These are phyloP conservation scores for Ormyrus labotus DNA, from an alignment of 2,888 invertebrate genomes.

Conservation along the genomic window DNA sequence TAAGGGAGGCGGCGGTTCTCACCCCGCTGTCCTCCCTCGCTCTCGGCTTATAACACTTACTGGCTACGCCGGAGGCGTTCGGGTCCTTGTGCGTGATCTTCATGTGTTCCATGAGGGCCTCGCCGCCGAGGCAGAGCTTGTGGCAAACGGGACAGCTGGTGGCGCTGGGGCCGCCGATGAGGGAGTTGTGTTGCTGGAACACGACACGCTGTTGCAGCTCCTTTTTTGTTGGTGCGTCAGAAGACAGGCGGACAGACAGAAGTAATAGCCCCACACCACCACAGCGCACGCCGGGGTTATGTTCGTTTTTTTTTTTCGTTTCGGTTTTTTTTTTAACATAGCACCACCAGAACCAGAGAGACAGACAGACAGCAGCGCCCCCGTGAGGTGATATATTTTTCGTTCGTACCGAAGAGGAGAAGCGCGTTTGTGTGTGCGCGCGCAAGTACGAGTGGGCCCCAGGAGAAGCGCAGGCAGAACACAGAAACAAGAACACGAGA, in stretches of 20 bases:
- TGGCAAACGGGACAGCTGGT: slow-evolving; percentile 95
- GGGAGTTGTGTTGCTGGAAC: slow-evolving; percentile 96
- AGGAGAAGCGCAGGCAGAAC: slow-evolving; percentile 62
- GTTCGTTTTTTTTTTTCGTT: too few species aligned
- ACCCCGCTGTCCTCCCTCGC: background rate
- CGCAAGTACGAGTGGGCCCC: background rate
- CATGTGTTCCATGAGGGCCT: slow-evolving; percentile 97
- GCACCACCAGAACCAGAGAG: background rate
- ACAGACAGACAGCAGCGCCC: background rate
- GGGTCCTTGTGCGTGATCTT: slow-evolving; percentile 96
- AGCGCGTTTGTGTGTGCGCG: background rate
- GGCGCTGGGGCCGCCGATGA: slow-evolving; percentile 93
- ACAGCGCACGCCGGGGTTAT: too few species aligned
- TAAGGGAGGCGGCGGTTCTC: background rate
- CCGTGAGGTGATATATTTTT: background rate
- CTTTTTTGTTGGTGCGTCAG: slow-evolving; percentile 72
- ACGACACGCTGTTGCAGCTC: slow-evolving; percentile 95
- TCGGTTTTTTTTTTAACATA: too few species aligned
- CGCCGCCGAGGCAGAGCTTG: slow-evolving; percentile 94
- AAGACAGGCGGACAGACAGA: slow-evolving; percentile 45
- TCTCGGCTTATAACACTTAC: slow-evolving; percentile 80
- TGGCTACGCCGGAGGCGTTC: slow-evolving; percentile 90
- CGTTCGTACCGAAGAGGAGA: background rate
- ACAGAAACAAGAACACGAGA: slow-evolving; percentile 67
- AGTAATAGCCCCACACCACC: slow-evolving; percentile 57